Evolutionary conservation across 2,113 vertebrate genomes (phyloP), one percentile per base, ranked within the genome.

Genomic region (Brachionichthys hirsutus): DNA sequence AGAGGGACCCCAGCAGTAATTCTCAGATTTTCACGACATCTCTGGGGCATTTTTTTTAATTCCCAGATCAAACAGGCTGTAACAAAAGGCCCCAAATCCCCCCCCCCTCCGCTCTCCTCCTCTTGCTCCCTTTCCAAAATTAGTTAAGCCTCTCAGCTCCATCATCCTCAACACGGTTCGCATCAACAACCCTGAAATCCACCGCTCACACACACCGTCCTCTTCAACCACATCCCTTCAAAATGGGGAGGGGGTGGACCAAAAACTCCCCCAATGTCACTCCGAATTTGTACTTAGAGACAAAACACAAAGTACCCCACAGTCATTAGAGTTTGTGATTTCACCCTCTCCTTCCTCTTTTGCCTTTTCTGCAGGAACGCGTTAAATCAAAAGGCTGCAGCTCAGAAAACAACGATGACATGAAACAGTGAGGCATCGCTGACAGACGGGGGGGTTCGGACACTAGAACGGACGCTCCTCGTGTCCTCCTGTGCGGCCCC

Each of bases 131-230:
- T 84, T 87, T 90, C 84, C 87, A 85, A 90, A 92, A 92, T 90
- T 87, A 91, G 90, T 86, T 91, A 91, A 92, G 89, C 89, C 85
- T 90, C 85, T 92, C 87, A 83, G 85, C 80, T 89, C 84, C 89
- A 88, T 90, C 88, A 89, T 90, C 88, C 75, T 76, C 78, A 89
- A 83, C 81, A 84, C 67, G 85, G 81, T 84, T 87, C 52, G 68
- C 75, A 75, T 88, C 85, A 89, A 89, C 82, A 89, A 85, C 65
- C 76, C 81, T 41, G 64, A 86, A 87, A 87, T 73, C 66, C 59
- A 68, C 12, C 75, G 76, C 70, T 60, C 62, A 63, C 43, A 16
- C 20, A 12, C 57, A 42, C 49, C 18, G 50, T 49, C 46, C 54
- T 62, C 55, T 52, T 38, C 59, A 54, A 38, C 46, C 58, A 9